Percentiles rank a stretch among this genome's conserved stretches.
These are phyloP conservation scores for Cinclus mexicanus DNA, from an alignment of 2,113 vertebrate species.

Conservation along the genomic window DNA sequence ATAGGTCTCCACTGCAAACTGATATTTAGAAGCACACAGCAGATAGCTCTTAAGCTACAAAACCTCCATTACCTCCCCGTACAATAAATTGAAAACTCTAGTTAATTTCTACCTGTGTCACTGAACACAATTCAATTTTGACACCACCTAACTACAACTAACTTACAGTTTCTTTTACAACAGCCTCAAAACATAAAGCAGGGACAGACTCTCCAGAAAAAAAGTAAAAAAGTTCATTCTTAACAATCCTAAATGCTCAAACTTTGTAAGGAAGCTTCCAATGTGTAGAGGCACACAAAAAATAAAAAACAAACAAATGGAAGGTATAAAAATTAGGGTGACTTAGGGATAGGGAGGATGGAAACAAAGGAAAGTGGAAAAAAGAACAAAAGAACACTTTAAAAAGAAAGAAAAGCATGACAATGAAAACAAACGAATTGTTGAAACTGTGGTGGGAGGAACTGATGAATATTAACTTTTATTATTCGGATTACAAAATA, in stretches of 20 bases:
- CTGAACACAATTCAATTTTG: not conserved
- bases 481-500: slow-evolving; percentile 60
- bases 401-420: not conserved
- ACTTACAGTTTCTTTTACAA: not conserved
- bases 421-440: not conserved
- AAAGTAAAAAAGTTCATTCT: not conserved
- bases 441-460: slow-evolving; percentile 45
- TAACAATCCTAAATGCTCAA: not conserved
- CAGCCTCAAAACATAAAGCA: not conserved
- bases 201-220: not conserved
- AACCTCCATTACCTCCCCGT: fast-evolving
- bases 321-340: not conserved
- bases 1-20: not conserved
- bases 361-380: not conserved
- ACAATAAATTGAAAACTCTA: not conserved
- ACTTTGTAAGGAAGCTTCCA: not conserved
- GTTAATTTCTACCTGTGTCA: not conserved
- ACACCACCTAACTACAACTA: not conserved
- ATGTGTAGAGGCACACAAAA: not conserved
- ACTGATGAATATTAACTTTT: slow-evolving; percentile 54
- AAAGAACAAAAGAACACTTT: not conserved
- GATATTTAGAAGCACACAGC: not conserved
- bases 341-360: not conserved
- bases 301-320: not conserved
- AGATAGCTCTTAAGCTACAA: not conserved